Conservation (phyloP, 1,140 invertebrate species). For the Mya arenaria region DNA sequence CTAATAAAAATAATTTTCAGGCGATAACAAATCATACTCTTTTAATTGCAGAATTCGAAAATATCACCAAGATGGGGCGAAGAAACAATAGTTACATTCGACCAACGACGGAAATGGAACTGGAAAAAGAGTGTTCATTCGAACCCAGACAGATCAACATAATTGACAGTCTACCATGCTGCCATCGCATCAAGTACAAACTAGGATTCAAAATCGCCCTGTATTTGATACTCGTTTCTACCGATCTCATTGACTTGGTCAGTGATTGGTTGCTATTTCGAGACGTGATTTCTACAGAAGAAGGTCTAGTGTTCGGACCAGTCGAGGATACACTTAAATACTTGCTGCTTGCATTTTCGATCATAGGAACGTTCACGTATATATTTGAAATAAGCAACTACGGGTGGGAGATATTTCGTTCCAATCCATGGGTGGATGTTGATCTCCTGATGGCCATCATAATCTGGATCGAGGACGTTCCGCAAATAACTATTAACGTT, state of each 20-base stretch:
- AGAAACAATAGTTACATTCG: too few species aligned
- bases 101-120: too few species aligned
- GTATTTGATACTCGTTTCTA: conserved; percentile 64
- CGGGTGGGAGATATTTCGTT: conserved; percentile 66
- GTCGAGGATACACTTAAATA: conserved; percentile 55
- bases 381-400: conserved; percentile 71
- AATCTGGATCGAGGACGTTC: conserved; percentile 75
- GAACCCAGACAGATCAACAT: too few species aligned
- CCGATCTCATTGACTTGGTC: conserved; percentile 70
- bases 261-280: conserved; percentile 75
- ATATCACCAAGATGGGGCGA: too few species aligned
- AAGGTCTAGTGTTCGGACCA: conserved; percentile 75
- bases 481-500: conserved; percentile 72
- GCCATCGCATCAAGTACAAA: conserved; percentile 50
- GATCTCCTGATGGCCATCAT: conserved; percentile 68
- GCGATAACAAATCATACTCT: too few species aligned
- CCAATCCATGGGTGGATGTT: conserved; percentile 67
- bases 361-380: conserved; percentile 72
- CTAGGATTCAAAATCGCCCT: conserved; percentile 62
- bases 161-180: conserved; percentile 26
- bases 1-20: too few species aligned
- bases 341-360: conserved; percentile 71
- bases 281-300: conserved; percentile 64
- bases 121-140: too few species aligned
- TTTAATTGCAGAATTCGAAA: too few species aligned